These are phyloP conservation scores for Callocephalon fimbriatum DNA, from an alignment of 2,113 vertebrate species.

Conservation along the genomic window DNA sequence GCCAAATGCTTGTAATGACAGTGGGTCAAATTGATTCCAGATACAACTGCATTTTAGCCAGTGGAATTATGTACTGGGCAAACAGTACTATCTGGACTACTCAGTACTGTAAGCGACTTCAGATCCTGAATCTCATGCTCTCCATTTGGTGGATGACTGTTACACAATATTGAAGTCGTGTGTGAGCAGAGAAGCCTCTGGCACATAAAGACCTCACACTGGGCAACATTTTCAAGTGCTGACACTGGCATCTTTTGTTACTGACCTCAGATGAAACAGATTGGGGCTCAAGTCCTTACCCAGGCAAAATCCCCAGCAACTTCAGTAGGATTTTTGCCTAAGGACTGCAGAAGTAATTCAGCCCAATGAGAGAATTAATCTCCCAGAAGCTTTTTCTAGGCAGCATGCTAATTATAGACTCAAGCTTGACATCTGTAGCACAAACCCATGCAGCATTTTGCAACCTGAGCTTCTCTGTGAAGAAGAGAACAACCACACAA, in stretches of 20 bases:
- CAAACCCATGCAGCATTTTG: neutral
- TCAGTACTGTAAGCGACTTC: neutral
- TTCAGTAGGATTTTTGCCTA: neutral
- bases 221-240: neutral
- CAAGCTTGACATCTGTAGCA: neutral
- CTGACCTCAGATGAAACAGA: neutral
- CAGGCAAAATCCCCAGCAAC: neutral
- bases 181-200: neutral
- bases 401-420: conserved; percentile 8
- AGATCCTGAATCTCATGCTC: neutral
- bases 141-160: neutral
- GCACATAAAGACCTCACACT: neutral
- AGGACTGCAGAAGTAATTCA: neutral
- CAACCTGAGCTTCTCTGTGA: neutral
- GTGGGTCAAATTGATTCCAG: neutral
- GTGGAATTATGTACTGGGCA: neutral
- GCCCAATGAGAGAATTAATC: neutral
- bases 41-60: neutral
- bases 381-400: conserved; percentile 19
- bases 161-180: neutral
- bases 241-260: neutral
- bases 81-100: neutral
- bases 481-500: neutral
- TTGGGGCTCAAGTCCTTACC: neutral
- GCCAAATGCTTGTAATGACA: neutral